Evolutionary conservation across 2,888 invertebrate genomes (phyloP).

Genomic region (Sesamia inferens): DNA sequence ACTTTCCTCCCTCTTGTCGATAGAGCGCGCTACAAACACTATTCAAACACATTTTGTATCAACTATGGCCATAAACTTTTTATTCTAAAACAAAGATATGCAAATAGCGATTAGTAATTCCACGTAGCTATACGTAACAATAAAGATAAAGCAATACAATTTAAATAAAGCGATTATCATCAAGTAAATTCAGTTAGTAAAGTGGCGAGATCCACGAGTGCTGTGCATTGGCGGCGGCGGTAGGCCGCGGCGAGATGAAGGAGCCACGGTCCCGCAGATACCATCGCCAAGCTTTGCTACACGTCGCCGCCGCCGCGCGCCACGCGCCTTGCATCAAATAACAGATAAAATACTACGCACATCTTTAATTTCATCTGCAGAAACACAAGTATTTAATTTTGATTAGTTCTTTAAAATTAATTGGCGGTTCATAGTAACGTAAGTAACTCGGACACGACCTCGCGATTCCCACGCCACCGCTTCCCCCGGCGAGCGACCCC

Average conservation of each 20-base stretch:
- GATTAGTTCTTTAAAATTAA: slow-evolving; percentile 60
- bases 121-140: slow-evolving; percentile 65
- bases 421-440: slow-evolving; percentile 41
- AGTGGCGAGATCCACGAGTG: slow-evolving; percentile 73
- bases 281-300: slow-evolving; percentile 81
- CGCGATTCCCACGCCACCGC: slow-evolving; percentile 74
- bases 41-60: slow-evolving; percentile 14
- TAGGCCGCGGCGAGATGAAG: slow-evolving; percentile 84
- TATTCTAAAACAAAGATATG: slow-evolving; percentile 26
- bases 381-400: slow-evolving; percentile 64
- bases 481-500: slow-evolving; percentile 61
- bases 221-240: slow-evolving; percentile 69
- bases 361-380: slow-evolving; percentile 84
- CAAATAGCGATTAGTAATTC: slow-evolving; percentile 52
- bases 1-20: slow-evolving; percentile 71
- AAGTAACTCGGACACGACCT: slow-evolving; percentile 60
- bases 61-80: slow-evolving; percentile 48
- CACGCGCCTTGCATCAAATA: slow-evolving; percentile 84
- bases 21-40: slow-evolving; percentile 81
- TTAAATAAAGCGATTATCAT: slow-evolving; percentile 80
- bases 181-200: slow-evolving; percentile 75
- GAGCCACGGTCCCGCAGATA: slow-evolving; percentile 74
- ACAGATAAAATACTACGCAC: slow-evolving; percentile 80
- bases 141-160: slow-evolving; percentile 78
- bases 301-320: slow-evolving; percentile 79